Percentiles rank a stretch among this genome's conserved stretches.
phyloP scores from a whole-genome alignment of 1,140 invertebrate species.

The Bombus difficillimus region DNA sequence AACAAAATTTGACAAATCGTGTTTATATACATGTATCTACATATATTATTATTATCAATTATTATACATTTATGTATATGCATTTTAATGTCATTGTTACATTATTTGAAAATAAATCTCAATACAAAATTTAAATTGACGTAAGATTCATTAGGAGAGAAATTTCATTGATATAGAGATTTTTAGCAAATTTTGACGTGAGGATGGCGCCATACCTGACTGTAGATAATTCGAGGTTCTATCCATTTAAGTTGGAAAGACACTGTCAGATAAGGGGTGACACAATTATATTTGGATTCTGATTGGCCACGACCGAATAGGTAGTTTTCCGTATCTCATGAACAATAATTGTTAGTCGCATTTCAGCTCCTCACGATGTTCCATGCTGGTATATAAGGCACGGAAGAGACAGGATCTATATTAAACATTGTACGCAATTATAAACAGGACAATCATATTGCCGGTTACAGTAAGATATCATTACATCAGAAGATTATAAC shows the following conservation, averaged over 20 bases:
- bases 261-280: slow-evolving; percentile 37
- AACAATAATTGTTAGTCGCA: slow-evolving; percentile 36
- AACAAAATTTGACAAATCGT: neutral
- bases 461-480: neutral
- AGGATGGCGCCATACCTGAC: neutral
- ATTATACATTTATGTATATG: too few species aligned
- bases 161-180: neutral
- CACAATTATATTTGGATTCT: slow-evolving; percentile 46
- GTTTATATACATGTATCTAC: neutral
- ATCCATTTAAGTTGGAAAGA: neutral
- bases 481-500: neutral
- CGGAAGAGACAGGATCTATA: neutral
- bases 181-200: neutral
- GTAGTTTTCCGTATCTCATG: slow-evolving; percentile 55
- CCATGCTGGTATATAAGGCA: slow-evolving; percentile 47
- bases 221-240: slow-evolving; percentile 14
- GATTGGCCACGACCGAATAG: slow-evolving; percentile 45
- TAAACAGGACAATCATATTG: neutral
- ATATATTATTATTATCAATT: too few species aligned
- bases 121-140: neutral
- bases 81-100: too few species aligned
- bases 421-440: neutral
- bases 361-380: slow-evolving; percentile 5
- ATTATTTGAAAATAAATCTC: neutral
- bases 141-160: neutral